Percentiles rank a stretch among this genome's conserved stretches.
Evolutionary conservation across 2,797 vertebrate genomes (phyloP).

Genomic region (Sitta carolinensis): DNA sequence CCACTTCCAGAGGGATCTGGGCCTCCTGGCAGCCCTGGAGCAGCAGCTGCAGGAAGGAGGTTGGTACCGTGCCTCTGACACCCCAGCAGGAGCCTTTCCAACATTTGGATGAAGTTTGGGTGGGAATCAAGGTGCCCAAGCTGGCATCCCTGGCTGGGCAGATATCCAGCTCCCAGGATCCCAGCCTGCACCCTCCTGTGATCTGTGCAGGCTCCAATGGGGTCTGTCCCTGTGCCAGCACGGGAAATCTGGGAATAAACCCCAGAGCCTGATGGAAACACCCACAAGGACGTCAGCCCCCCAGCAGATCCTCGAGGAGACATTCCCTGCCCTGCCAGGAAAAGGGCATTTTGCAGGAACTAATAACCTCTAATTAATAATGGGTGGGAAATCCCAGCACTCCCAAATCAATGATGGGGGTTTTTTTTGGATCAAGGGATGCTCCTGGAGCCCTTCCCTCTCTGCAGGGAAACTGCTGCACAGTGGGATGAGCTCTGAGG

Average conservation of each 20-base stretch:
- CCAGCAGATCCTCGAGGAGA: neutral
- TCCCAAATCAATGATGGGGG: neutral
- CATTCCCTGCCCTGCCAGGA: neutral
- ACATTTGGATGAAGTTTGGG: neutral
- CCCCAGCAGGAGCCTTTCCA: neutral
- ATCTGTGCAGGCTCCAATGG: neutral
- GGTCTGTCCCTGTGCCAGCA: neutral
- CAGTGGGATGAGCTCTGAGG: no score
- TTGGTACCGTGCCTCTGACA: no score
- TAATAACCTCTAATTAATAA: neutral
- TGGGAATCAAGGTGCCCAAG: neutral
- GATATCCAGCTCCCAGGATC: neutral
- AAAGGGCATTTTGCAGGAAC: neutral
- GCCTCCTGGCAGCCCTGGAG: neutral
- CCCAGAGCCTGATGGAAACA: neutral
- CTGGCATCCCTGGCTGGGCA: neutral
- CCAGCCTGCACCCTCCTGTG: neutral
- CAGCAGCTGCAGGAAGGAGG: neutral
- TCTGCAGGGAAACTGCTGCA: neutral
- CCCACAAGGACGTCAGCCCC: neutral
- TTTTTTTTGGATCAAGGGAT: neutral
- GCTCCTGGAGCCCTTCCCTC: neutral
- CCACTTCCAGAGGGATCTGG: neutral
- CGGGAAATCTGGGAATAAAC: neutral
- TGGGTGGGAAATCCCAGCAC: accelerated